Conservation (phyloP, 2,888 invertebrate species). For the Strigamia transsilvanica region DNA sequence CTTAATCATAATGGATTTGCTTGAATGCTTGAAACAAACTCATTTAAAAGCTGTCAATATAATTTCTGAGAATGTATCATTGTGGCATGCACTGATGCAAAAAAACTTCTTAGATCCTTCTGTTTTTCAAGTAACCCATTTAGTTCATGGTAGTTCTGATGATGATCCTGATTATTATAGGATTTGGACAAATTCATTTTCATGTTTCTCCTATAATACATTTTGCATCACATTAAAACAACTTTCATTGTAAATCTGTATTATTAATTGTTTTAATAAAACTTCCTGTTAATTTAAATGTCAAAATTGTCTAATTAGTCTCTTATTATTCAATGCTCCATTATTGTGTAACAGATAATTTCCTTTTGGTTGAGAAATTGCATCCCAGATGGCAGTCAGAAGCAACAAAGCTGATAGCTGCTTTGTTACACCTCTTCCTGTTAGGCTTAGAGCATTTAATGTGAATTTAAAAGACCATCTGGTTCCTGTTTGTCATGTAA, state of each 20-base stretch:
- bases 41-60: background rate
- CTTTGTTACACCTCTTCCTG: no score
- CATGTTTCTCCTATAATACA: background rate
- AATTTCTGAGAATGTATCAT: background rate
- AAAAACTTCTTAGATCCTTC: background rate
- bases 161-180: background rate
- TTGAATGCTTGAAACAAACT: background rate
- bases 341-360: no score
- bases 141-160: background rate
- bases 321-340: no score
- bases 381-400: no score
- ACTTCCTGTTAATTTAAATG: no score
- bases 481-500: no score
- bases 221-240: slow-evolving; percentile 7
- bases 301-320: no score
- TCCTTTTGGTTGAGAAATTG: no score
- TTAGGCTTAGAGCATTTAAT: no score
- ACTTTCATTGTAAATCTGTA: background rate
- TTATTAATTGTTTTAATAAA: no score
- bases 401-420: no score
- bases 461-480: no score
- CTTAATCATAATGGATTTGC: background rate
- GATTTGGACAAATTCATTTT: background rate
- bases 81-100: background rate
- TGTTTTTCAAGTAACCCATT: background rate